A percentile compares a stretch with the other conserved stretches of the same genome.
These are phyloP conservation scores for Hormaphis cornu DNA, from an alignment of 1,140 invertebrate genomes.

Conservation along the genomic window DNA sequence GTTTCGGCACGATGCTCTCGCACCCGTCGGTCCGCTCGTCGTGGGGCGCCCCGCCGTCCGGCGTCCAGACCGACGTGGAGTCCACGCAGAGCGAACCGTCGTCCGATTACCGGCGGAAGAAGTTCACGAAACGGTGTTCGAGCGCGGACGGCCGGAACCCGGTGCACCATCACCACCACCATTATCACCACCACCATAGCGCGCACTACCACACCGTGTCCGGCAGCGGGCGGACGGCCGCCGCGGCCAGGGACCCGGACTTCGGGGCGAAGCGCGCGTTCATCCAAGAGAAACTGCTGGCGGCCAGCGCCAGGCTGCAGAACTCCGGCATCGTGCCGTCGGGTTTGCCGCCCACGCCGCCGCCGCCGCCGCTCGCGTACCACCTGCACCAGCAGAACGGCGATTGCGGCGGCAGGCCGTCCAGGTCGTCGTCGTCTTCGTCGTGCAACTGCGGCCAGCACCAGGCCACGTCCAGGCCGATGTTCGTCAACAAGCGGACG, in stretches of 20 bases:
- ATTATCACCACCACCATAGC: no score
- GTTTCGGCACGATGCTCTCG: slow-evolving; percentile 33
- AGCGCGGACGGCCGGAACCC: slow-evolving; percentile 33
- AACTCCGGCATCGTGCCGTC: slow-evolving; percentile 38
- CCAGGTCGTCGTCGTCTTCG: slow-evolving; percentile 32
- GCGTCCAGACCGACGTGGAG: slow-evolving; percentile 33
- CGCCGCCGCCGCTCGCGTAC: slow-evolving; percentile 39
- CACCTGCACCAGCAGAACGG: slow-evolving; percentile 35
- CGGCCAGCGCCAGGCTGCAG: slow-evolving; percentile 37
- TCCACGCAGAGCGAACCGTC: slow-evolving; percentile 15
- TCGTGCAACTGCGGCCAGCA: slow-evolving; percentile 38
- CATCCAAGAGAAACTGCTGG: slow-evolving; percentile 25
- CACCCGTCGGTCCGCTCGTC: slow-evolving; percentile 48
- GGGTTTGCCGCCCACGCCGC: slow-evolving; percentile 36
- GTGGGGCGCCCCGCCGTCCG: slow-evolving; percentile 41
- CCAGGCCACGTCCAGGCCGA: slow-evolving; percentile 29
- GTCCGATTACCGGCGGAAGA: slow-evolving; percentile 32
- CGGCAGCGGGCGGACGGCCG: not conserved
- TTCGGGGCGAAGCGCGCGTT: slow-evolving; percentile 19
- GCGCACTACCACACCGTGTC: slow-evolving; percentile 7
- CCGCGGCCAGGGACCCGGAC: slow-evolving; percentile 9
- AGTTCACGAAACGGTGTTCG: slow-evolving; percentile 33
- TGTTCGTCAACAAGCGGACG: slow-evolving; percentile 36
- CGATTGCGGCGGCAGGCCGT: slow-evolving; percentile 19
- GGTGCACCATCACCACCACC: slow-evolving; percentile 8